phyloP scores from a whole-genome alignment of 2,113 vertebrate genomes.

The Cettia cetti region DNA sequence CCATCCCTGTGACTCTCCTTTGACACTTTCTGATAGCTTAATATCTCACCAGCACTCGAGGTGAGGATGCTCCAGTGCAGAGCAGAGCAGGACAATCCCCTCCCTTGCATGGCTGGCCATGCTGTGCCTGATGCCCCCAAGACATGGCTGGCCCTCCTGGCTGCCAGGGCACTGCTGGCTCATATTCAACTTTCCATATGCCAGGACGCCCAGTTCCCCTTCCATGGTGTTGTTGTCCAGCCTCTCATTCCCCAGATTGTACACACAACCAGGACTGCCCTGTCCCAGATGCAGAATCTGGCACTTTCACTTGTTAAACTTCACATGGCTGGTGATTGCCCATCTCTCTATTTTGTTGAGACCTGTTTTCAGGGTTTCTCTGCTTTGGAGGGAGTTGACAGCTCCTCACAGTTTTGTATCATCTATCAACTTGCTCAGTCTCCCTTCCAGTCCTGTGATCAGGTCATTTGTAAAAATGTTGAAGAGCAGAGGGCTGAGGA shows the following conservation, averaged over 20 bases:
- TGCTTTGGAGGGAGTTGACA: not conserved
- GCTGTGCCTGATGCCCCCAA: not conserved
- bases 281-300: not conserved
- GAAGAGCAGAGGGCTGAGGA: not conserved
- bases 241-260: not conserved
- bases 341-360: not conserved
- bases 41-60: fast-evolving
- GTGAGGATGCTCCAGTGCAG: not conserved
- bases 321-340: not conserved
- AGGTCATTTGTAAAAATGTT: not conserved
- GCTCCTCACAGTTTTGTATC: not conserved
- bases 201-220: too few species aligned
- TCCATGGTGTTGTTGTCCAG: not conserved
- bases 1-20: not conserved
- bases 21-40: not conserved
- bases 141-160: fast-evolving
- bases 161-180: not conserved
- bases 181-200: not conserved
- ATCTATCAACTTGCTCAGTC: not conserved
- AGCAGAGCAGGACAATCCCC: not conserved
- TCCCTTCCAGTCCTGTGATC: too few species aligned
- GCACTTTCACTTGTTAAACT: not conserved
- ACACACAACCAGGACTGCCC: not conserved
- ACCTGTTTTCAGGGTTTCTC: too few species aligned
- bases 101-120: fast-evolving